Evolutionary conservation across 2,797 vertebrate genomes (phyloP).

Genomic region (Melanotaenia trifasciata): DNA sequence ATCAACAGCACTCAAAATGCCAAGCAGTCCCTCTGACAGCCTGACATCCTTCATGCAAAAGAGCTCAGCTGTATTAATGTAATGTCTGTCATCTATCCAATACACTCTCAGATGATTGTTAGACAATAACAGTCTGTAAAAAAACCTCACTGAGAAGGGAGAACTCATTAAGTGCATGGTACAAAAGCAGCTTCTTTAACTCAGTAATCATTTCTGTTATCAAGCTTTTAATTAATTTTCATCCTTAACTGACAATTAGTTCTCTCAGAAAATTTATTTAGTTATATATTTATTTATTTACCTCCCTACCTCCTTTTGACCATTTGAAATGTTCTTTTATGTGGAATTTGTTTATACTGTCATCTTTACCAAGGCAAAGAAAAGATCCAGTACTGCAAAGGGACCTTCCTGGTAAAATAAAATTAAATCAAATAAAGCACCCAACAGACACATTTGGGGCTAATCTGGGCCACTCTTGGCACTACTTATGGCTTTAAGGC

Average conservation of each 20-base stretch:
- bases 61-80: constrained; percentile 30
- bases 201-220: background rate
- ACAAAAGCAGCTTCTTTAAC: constrained; percentile 3
- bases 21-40: background rate
- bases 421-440: background rate
- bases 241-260: background rate
- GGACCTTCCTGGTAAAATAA: no score
- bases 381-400: no score
- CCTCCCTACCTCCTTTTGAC: no score
- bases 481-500: background rate
- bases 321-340: no score
- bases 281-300: no score
- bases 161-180: constrained; percentile 2
- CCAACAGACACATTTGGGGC: background rate
- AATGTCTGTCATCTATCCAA: constrained; percentile 26
- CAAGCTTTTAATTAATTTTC: background rate
- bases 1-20: constrained; percentile 11
- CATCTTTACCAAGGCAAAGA: no score
- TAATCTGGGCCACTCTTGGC: background rate
- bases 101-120: constrained; percentile 15
- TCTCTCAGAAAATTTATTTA: no score
- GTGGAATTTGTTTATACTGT: no score
- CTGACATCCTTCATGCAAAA: constrained; percentile 36
- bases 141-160: background rate
- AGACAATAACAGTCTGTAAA: constrained; percentile 13